Conservation (phyloP, 2,888 invertebrate species). For the Chymomyza caudatula region DNA sequence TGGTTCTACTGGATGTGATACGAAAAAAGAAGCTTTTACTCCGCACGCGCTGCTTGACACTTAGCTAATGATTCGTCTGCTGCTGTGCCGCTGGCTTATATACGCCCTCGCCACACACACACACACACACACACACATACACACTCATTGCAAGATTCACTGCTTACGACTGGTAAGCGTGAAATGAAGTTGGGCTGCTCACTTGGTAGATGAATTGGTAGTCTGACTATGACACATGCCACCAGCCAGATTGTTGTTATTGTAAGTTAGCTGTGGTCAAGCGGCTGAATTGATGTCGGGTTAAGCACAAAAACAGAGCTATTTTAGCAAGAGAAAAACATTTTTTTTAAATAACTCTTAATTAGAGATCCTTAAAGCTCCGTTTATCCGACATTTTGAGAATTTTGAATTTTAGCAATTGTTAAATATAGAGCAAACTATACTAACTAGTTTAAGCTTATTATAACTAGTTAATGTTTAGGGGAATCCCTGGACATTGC, state of each 20-base stretch:
- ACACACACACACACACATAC: conserved; percentile 1
- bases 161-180: neutral
- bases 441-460: neutral
- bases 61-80: conserved; percentile 49
- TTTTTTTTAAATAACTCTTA: too few relatives aligned
- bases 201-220: neutral
- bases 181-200: neutral
- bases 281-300: neutral
- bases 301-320: neutral
- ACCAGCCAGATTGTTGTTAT: neutral
- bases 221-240: neutral
- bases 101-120: conserved; percentile 27
- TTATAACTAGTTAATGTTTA: neutral
- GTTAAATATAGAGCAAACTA: neutral
- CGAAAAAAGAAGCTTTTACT: conserved; percentile 1
- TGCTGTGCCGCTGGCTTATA: conserved; percentile 43
- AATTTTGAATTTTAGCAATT: too few relatives aligned
- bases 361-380: too few relatives aligned
- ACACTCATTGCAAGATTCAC: neutral
- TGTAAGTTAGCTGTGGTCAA: neutral
- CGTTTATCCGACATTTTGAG: too few relatives aligned
- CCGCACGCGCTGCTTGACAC: conserved; percentile 57
- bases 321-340: too few relatives aligned
- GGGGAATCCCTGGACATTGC: neutral
- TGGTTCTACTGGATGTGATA: conserved; percentile 14